These are phyloP conservation scores for Machaerirhynchus nigripectus DNA, from an alignment of 2,113 vertebrate species.

Conservation along the genomic window DNA sequence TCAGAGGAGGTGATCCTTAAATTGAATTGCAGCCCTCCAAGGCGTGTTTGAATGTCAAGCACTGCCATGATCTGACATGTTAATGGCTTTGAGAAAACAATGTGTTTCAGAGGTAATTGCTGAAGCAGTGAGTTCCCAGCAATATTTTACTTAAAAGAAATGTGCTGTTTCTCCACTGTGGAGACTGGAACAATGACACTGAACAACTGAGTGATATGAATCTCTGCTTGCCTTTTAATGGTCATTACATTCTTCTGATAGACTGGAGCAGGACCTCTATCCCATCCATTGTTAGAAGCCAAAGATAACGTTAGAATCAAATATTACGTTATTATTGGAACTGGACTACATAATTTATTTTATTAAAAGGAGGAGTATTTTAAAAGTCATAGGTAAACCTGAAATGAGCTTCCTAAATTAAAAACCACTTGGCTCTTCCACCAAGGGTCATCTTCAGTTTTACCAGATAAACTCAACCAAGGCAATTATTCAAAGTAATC, in stretches of 20 bases:
- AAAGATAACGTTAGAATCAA: background rate
- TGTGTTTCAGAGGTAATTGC: constrained; percentile 80
- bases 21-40: constrained; percentile 80
- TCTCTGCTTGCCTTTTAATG: constrained; percentile 27
- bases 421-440: background rate
- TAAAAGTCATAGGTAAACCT: background rate
- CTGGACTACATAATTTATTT: background rate
- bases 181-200: background rate
- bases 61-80: constrained; percentile 80
- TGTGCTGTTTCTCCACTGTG: constrained; percentile 13
- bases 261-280: background rate
- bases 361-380: background rate
- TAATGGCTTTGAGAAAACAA: constrained; percentile 81
- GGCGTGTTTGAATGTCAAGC: constrained; percentile 79
- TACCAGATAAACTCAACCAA: background rate
- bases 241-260: constrained; percentile 3
- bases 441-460: background rate
- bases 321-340: background rate
- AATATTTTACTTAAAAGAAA: constrained; percentile 75
- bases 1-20: constrained; percentile 75
- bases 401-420: background rate
- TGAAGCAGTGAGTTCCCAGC: constrained; percentile 77
- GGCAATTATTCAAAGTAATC: background rate
- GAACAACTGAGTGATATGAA: constrained; percentile 10
- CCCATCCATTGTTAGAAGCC: background rate